Evolutionary conservation across 2,113 vertebrate genomes (phyloP), one percentile per base, ranked within the genome.

Genomic region (Pimephales promelas): DNA sequence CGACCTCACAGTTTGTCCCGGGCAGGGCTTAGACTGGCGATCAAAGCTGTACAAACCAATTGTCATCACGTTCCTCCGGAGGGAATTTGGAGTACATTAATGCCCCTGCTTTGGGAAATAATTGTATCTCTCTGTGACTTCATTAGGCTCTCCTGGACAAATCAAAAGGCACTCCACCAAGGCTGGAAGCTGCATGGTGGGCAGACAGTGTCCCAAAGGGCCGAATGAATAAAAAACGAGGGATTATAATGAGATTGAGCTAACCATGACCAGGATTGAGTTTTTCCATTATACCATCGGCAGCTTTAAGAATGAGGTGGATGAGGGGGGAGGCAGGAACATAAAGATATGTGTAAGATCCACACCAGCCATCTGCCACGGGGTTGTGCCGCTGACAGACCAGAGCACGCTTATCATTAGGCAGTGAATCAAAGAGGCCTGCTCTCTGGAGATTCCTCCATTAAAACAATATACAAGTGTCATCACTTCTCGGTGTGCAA

Each of bases 171-270:
- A 85, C 93, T 94, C 93, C 93, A 93, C 89, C 91, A 90, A 94
- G 94, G 91, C 94, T 93, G 92, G 93, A 94, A 95, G 94, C 95
- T 95, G 94, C 90, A 94, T 92, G 89, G 93, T 94, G 94, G 93
- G 92, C 93, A 93, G 94, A 94, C 93, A 92, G 91, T 94, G 86
- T 95, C 96, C 92, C 94, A 94, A 91, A 95, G 95, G 95, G 91
- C 86, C 73, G 89, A 89, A 95, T 95, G 93, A 96, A 97, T 95
- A 95, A 95, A 90, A 92, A 93, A 91, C 87, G 89, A 91, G 91
- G 90, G 93, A 92, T 93, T 95, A 93, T 97, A 98, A 97, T 96
- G 96, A 95, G 97, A 97, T 98, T 97, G 95, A 96, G 96, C 94
- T 95, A 97, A 91, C 95, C 94, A 89, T 97, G 96, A 96, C 95